Percentiles rank a stretch among this genome's conserved stretches.
phyloP scores from a whole-genome alignment of 2,113 vertebrate genomes.

The Martes martes region DNA sequence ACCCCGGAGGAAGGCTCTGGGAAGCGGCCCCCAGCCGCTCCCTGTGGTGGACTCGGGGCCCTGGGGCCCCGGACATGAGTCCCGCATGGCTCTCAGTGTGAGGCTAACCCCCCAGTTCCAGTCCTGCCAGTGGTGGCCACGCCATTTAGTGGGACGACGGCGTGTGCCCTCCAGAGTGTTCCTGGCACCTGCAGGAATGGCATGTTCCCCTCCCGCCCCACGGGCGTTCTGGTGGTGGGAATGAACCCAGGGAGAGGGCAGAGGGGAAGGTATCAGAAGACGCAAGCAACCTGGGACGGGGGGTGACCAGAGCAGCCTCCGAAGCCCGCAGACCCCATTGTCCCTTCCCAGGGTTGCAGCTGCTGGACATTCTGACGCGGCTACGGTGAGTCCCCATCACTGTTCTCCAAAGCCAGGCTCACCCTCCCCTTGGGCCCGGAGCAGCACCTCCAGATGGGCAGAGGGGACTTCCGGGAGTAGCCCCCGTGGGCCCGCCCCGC shows the following conservation, averaged over 20 bases:
- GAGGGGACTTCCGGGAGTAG: neutral
- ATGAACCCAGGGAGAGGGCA: accelerated
- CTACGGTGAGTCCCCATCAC: conserved; percentile 86
- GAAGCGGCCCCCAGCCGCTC: neutral
- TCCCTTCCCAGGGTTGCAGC: conserved; percentile 89
- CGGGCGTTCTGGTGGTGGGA: neutral
- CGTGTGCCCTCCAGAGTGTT: neutral
- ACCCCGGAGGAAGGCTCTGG: neutral
- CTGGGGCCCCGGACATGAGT: accelerated
- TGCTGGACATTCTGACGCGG: conserved; percentile 92
- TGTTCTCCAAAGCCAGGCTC: neutral
- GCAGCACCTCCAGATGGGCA: accelerated
- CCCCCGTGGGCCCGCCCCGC: neutral
- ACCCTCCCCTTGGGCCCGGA: accelerated
- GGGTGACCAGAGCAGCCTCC: neutral
- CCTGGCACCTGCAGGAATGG: accelerated
- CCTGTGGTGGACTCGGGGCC: neutral
- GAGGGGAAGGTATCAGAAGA: no score
- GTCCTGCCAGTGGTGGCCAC: neutral
- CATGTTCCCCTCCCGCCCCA: accelerated
- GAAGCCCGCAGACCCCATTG: neutral
- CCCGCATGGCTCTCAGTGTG: accelerated
- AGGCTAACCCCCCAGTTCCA: neutral
- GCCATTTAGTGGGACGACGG: accelerated
- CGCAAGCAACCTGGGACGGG: accelerated